These are phyloP conservation scores for Bacillus rossius DNA, from an alignment of 1,140 invertebrate species.

Conservation along the genomic window DNA sequence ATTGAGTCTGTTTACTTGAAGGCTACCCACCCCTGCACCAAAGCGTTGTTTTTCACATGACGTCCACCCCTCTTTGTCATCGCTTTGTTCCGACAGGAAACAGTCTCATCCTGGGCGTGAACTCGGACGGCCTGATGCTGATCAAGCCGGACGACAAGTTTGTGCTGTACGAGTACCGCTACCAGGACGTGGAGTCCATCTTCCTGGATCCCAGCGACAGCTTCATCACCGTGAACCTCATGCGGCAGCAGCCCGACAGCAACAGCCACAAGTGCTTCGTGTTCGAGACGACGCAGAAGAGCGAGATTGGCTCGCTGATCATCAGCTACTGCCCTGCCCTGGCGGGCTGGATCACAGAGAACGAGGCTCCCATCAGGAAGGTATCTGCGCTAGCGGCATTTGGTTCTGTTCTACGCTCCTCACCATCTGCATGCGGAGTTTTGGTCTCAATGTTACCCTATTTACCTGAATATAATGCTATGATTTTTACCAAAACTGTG, in stretches of 20 bases:
- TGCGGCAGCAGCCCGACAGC: conserved; percentile 55
- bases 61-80: too few relatives aligned
- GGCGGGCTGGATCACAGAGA: conserved; percentile 81
- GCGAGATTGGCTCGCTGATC: conserved; percentile 88
- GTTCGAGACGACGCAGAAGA: conserved; percentile 84
- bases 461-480: too few relatives aligned
- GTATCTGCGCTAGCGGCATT: too few relatives aligned
- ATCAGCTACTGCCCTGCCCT: conserved; percentile 84
- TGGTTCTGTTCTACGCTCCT: too few relatives aligned
- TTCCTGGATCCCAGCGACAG: conserved; percentile 87
- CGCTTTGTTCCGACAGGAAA: conserved; percentile 47
- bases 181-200: conserved; percentile 84
- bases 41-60: too few relatives aligned
- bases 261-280: conserved; percentile 84
- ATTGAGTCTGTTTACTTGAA: too few relatives aligned
- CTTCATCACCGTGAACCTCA: conserved; percentile 76
- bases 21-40: too few relatives aligned
- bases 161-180: conserved; percentile 82
- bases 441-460: too few relatives aligned
- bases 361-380: conserved; percentile 60
- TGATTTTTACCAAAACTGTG: too few relatives aligned
- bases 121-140: conserved; percentile 82
- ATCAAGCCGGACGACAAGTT: conserved; percentile 88
- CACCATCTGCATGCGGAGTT: too few relatives aligned
- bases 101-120: conserved; percentile 74